Conservation (phyloP, 2,888 invertebrate species). For the Arctia plantaginis region DNA sequence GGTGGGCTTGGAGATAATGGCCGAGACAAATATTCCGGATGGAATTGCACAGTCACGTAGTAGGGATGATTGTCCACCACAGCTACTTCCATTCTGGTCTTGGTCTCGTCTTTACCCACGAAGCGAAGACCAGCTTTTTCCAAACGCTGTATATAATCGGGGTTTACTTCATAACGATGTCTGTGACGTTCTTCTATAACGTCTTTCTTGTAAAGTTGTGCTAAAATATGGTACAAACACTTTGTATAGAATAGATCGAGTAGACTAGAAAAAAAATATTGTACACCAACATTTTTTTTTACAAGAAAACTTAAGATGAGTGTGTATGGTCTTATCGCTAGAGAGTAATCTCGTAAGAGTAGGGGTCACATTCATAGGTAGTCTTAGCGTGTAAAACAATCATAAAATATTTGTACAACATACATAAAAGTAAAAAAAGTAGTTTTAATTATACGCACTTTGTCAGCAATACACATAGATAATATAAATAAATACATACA, state of each 20-base stretch:
- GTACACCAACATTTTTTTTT: too few species aligned
- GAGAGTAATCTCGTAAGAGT: too few species aligned
- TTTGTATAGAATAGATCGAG: not conserved
- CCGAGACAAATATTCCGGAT: slow-evolving; percentile 98
- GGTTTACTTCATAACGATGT: slow-evolving; percentile 99
- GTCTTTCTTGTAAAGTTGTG: slow-evolving; percentile 92
- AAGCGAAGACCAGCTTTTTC: slow-evolving; percentile 95
- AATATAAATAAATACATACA: too few species aligned
- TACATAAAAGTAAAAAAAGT: too few species aligned
- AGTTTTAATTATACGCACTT: too few species aligned
- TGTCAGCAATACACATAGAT: too few species aligned
- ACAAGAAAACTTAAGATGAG: too few species aligned
- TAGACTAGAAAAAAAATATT: not conserved
- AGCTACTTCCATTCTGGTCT: slow-evolving; percentile 97
- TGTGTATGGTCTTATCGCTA: too few species aligned
- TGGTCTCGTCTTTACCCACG: slow-evolving; percentile 94
- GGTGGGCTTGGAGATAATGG: slow-evolving; percentile 97
- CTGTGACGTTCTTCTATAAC: slow-evolving; percentile 97
- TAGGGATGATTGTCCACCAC: slow-evolving; percentile 95
- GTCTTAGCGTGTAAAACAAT: too few species aligned
- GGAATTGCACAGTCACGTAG: slow-evolving; percentile 98
- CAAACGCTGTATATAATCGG: slow-evolving; percentile 91
- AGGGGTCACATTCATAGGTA: too few species aligned
- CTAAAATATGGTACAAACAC: slow-evolving; percentile 70
- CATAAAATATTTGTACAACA: too few species aligned